phyloP scores from a whole-genome alignment of 2,888 invertebrate genomes.

The Hermaeophaga mercurialis region DNA sequence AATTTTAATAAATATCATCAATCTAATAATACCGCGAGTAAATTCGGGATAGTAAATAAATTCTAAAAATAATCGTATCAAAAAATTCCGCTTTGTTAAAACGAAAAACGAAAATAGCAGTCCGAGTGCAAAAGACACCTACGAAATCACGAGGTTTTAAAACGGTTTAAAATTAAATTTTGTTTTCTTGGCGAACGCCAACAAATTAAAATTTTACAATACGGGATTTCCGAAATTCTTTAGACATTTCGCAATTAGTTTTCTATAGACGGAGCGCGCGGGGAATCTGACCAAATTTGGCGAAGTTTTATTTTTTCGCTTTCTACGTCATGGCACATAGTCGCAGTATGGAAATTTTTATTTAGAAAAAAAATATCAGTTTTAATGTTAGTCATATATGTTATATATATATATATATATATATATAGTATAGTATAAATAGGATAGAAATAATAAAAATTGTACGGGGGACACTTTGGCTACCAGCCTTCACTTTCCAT shows the following conservation, averaged over 20 bases:
- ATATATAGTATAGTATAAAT: no score
- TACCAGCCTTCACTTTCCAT: no score
- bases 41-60: constrained; percentile 4
- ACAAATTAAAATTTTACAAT: constrained; percentile 33
- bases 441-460: no score
- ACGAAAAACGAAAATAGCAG: constrained; percentile 36
- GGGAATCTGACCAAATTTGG: constrained; percentile 24
- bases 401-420: no score
- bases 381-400: no score
- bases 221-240: constrained; percentile 42
- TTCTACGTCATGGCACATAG: neutral
- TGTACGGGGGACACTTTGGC: no score
- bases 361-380: constrained; percentile 9
- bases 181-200: constrained; percentile 28
- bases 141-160: constrained; percentile 44
- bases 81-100: constrained; percentile 4
- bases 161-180: constrained; percentile 24
- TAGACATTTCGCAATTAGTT: constrained; percentile 34
- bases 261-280: constrained; percentile 26
- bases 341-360: constrained; percentile 4
- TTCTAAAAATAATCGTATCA: constrained; percentile 10
- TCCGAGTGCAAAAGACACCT: constrained; percentile 44
- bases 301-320: constrained; percentile 9
- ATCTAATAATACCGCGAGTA: neutral
- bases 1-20: no score